Base-by-base conservation (phyloP, 2,113 vertebrate genomes). In the Gopherus evgoodei region DNA sequence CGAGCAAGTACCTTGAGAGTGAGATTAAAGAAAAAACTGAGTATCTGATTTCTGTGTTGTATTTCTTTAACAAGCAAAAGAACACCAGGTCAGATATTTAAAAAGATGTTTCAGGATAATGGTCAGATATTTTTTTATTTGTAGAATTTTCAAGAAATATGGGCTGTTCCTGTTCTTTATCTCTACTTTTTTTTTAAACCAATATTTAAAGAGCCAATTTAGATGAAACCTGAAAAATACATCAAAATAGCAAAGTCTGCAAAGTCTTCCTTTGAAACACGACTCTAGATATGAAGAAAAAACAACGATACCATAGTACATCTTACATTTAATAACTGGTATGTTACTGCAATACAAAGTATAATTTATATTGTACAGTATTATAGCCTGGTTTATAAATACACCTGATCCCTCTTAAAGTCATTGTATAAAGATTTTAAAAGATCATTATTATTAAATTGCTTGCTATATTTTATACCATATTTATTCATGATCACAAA, bases 161-260 rank as follows among this genome's bases (percentile, higher is more conserved):
- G 14, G 17, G 38, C 88, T 95, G 52, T 96, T 97, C 92, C 78
- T 95, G 81, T 17, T 79, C 86, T 81, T 87, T n/a, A 89, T 50
- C 83, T 95, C 83, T 59, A 21, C 83, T 95, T 88, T 27, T 95
- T 95, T 95, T 95, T 95, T 95, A 96, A 97, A 91, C 53, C 81
- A 83, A 14, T 11, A 0, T 22, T 2, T 59, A 91, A 90, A 80
- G 10, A 84, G 86, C 11, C 22, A 78, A 4, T 78, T 27, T 47
- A 78, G 42, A 78, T 78, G 22, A 13, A 83, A 89, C 83, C 94
- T 95, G 54, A 88, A 85, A 83, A 57, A 22, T 22, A n/a, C 42
- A 75, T 50, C 35, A 86, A 93, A 93, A 92, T 50, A 95, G 95
- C 86, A 94, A 72, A 0, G 0, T 2, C 81, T 57, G 83, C 83